Conservation (phyloP, 2,888 invertebrate species). For the Pammene aurita region DNA sequence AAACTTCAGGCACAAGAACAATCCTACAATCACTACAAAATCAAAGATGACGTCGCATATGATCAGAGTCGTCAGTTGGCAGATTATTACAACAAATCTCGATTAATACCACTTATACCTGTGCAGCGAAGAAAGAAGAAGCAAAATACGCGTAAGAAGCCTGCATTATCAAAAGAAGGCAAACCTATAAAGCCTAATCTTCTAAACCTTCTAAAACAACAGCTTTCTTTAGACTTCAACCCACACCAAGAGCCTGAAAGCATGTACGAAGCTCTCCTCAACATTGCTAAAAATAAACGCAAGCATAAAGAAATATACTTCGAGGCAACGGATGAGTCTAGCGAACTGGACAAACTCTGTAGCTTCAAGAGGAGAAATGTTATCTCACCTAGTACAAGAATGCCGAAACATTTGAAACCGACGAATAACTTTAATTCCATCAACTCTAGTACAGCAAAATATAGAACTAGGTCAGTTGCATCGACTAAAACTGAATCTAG, state of each 20-base stretch:
- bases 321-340: neutral
- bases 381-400: slow-evolving; percentile 3
- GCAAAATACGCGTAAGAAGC: neutral
- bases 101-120: neutral
- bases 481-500: neutral
- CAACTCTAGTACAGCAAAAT: neutral
- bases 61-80: neutral
- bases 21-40: neutral
- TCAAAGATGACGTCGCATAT: neutral
- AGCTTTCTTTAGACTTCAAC: neutral
- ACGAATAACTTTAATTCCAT: neutral
- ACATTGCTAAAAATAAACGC: slow-evolving; percentile 20
- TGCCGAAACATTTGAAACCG: neutral
- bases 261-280: slow-evolving; percentile 21
- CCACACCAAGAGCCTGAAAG: slow-evolving; percentile 2
- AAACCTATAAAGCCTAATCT: slow-evolving; percentile 23
- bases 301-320: slow-evolving; percentile 6
- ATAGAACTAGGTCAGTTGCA: neutral
- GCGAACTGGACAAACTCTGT: neutral
- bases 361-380: slow-evolving; percentile 19
- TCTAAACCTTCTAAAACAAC: slow-evolving; percentile 23
- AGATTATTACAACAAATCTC: slow-evolving; percentile 6
- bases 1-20: slow-evolving; percentile 47
- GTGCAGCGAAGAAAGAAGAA: neutral
- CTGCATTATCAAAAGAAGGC: neutral